Evolutionary conservation across 2,113 vertebrate genomes (phyloP), one percentile per base, ranked within the genome.

Genomic region (Potamarius usumacintae): DNA sequence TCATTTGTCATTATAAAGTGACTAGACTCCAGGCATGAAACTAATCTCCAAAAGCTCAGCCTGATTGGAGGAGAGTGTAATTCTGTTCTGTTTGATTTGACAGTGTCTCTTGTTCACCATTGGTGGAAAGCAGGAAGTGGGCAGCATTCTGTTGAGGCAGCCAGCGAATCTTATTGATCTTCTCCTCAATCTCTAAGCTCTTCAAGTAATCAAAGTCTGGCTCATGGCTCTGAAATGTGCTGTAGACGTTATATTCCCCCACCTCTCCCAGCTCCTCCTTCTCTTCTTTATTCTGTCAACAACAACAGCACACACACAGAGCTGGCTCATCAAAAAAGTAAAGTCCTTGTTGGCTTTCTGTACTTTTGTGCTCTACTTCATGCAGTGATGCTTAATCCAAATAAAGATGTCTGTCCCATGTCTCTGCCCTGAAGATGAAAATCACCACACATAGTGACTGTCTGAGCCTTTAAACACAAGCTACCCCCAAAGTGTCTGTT

Each of bases 181-280:
- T 99, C 95, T 99, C 98, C 92, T 99, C 98, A 87, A 99, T 99
- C 94, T 99, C 98, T 94, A 99, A 94, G 91, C 98, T 99, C 93
- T 99, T 99, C 94, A 99, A 94, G 95, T 99, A 99, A 94, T 99
- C 98, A 87, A 99, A 99, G 95, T 99, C 98, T 0, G 97, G 97
- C 42, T 42, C 42, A 42, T 42, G 42, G 42, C 42, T 42, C 42
- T 42, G 42, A 42, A 42, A 42, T 42, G 97, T 99, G 95, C 98
- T 99, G 94, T 99, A 99, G 93, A 99, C 98, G 86, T 99, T 99
- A 83, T 99, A 99, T 91, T 99, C 98, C 20, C 98, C 98, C 72
- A 97, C 97, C 94, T 95, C 96, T 88, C 96, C 97, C 89, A 95
- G 95, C 94, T 95, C 96, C 90, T 97, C 97, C 80, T 94, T 94